Evolutionary conservation across 2,797 vertebrate genomes (phyloP), one percentile per base, ranked within the genome.

Genomic region (Sylvia borin): DNA sequence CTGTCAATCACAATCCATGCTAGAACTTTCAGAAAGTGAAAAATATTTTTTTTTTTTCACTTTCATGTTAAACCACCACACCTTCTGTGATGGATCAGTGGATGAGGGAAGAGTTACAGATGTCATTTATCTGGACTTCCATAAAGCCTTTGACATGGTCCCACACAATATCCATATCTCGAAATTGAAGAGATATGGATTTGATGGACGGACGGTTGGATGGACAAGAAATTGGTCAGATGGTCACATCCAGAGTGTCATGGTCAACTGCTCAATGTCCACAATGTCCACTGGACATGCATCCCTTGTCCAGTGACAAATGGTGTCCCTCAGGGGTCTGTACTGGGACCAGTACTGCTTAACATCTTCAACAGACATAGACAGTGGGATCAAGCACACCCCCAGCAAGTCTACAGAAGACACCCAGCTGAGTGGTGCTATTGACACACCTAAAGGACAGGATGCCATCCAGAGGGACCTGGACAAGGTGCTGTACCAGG

Each of bases 181-280:
- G 0, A 31, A 73, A 47, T 3, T 16, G 18, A 32, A 72, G 36
- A 53, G 26, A 13, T 5, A 8, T 3, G 10, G 54, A 32, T 31
- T n/a, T 24, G 67, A 48, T 9, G 34, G 36, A 31, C 6, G 13
- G 24, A 25, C 21, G 22, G 14, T 27, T 53, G 32, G 14, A 20
- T 40, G 36, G 36, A 20, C 26, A 17, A 60, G 12, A 47, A 66
- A 16, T 13, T 67, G 26, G 10, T 40, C 53, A 64, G 70, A 54
- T 21, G 47, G 42, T 7, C 6, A 2, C 40, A 71, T 50, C 26
- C 47, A 76, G 54, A 61, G 29, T 17, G 29, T 36, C 19, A 4
- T 36, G 48, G 71, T 13, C 48, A 55, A 15, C 9, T 16, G 38
- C 19, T 62, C 48, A 19, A 9, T 50, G 36, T 32, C 29, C 60